These are phyloP conservation scores for Danio albolineatus DNA, from an alignment of 2,797 vertebrate species.

Conservation along the genomic window DNA sequence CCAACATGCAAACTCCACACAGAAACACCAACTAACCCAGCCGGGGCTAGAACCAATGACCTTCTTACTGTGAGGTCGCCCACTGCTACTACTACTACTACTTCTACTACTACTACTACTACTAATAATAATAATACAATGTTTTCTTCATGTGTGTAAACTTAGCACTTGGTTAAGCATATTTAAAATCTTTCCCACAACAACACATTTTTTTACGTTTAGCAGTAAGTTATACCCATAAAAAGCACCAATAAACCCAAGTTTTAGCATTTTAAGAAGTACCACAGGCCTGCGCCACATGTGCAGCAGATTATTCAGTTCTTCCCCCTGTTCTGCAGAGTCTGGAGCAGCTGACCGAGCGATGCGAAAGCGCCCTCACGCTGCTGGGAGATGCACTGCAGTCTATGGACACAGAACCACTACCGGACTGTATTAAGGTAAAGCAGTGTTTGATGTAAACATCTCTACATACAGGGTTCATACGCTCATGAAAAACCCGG, in stretches of 20 bases:
- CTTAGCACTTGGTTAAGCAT: constrained; percentile 29
- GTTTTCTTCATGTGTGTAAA: constrained; percentile 25
- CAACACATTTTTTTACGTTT: constrained; percentile 24
- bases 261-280: constrained; percentile 5
- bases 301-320: constrained; percentile 19
- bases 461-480: no score
- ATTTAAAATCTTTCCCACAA: constrained; percentile 32
- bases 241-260: constrained; percentile 37
- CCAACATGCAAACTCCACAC: no score
- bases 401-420: constrained; percentile 74
- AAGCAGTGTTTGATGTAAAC: not conserved
- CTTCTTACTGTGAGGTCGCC: no score
- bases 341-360: constrained; percentile 79
- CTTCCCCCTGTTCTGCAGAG: constrained; percentile 65
- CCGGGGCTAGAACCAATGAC: no score
- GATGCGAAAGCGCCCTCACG: constrained; percentile 78
- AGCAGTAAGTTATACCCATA: not conserved
- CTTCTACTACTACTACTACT: no score
- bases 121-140: not conserved
- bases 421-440: constrained; percentile 79
- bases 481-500: no score
- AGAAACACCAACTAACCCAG: no score
- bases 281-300: constrained; percentile 1
- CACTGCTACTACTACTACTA: no score
- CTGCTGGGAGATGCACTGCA: constrained; percentile 78